These are phyloP conservation scores for Xanthorhoe spadicearia DNA, from an alignment of 2,888 invertebrate species.

Conservation along the genomic window DNA sequence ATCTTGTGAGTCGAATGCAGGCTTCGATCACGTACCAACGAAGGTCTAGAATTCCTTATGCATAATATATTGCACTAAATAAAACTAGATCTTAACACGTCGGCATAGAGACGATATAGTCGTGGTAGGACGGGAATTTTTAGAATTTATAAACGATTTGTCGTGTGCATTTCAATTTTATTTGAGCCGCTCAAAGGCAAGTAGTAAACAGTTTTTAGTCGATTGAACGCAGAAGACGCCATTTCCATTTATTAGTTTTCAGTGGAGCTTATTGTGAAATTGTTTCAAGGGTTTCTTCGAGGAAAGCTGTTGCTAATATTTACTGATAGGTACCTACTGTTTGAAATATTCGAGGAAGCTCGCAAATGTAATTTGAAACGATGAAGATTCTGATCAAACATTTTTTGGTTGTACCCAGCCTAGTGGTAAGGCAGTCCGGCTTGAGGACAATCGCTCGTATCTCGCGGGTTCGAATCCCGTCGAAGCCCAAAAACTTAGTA, in stretches of 20 bases:
- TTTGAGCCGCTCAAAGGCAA: slow-evolving; percentile 49
- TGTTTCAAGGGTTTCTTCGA: neutral
- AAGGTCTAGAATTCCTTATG: slow-evolving; percentile 64
- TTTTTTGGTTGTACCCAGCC: no score
- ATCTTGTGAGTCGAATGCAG: slow-evolving; percentile 47
- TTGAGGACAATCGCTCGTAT: no score
- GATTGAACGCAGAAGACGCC: slow-evolving; percentile 35
- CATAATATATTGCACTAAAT: slow-evolving; percentile 53
- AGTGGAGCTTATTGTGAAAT: slow-evolving; percentile 10
- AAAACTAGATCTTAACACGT: slow-evolving; percentile 33
- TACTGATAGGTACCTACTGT: neutral
- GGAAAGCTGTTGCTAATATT: neutral
- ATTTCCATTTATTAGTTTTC: slow-evolving; percentile 29
- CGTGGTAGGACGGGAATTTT: slow-evolving; percentile 51
- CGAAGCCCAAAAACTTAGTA: no score
- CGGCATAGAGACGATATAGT: slow-evolving; percentile 20
- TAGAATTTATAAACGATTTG: slow-evolving; percentile 56
- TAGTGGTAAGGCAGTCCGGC: no score
- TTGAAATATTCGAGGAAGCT: neutral
- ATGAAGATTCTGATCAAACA: no score
- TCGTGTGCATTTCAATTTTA: slow-evolving; percentile 59
- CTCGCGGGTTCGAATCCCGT: no score
- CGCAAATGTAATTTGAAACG: no score
- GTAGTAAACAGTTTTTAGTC: slow-evolving; percentile 47
- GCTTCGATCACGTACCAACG: slow-evolving; percentile 59